Evolutionary conservation across 2,888 invertebrate genomes (phyloP), one percentile per base, ranked within the genome.

Genomic region (Phymatocera aterrima): DNA sequence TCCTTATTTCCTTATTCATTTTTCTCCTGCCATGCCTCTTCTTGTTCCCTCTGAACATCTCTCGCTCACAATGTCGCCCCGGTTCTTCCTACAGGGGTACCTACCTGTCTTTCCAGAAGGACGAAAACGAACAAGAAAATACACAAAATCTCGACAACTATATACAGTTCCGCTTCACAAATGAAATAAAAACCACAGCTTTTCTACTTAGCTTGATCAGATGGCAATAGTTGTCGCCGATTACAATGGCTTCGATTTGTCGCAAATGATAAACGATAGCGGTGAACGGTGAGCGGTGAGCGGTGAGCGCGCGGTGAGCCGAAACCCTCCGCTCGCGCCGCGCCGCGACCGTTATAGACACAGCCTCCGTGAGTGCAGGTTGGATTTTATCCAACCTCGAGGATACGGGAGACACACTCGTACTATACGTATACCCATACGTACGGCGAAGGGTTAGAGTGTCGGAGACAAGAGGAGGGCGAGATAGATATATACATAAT

Each of bases 31-130:
- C n/a, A n/a, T n/a, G n/a, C n/a, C n/a, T n/a, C n/a, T 34, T 61
- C 34, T 51, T 54, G 18, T 77, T 43, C 43, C 21, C 24, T 57
- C 37, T 46, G 31, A 48, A 48, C 60, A 31, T 61, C 70, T 68
- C 77, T 70, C 60, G 43, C 78, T 80, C 77, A 70, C 78, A n/a
- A n/a, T n/a, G 57, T 68, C 68, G 61, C 15, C 74, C 72, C 57
- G 46, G 77, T 48, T 48, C 78, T 79, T 51, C 8, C n/a, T 21
- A 51, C 51, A 18, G 51, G 18, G 6, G n/a, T n/a, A 51, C 21
- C 18, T 21, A n/a, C n/a, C n/a, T n/a, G n/a, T n/a, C n/a, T n/a
- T n/a, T n/a, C n/a, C n/a, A n/a, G n/a, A n/a, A n/a, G n/a, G n/a
- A n/a, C n/a, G n/a, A n/a, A n/a, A n/a, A n/a, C n/a, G n/a, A n/a